Evolutionary conservation across 2,113 vertebrate species (phyloP).

Genomic region (Choloepus hoffmanni): DNA sequence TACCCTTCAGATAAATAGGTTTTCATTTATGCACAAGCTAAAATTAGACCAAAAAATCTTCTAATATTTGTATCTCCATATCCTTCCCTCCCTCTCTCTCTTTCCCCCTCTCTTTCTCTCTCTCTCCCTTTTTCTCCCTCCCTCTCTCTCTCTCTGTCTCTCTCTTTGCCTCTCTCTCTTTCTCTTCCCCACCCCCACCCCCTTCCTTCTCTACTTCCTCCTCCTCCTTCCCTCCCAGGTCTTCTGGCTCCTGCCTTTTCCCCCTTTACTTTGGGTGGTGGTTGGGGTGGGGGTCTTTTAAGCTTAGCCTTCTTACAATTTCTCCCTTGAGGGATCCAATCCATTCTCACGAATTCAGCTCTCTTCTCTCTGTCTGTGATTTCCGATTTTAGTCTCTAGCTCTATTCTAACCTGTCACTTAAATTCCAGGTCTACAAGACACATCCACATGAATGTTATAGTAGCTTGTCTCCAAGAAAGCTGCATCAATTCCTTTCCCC

Average conservation of each 20-base stretch:
- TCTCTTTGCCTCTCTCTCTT: no score
- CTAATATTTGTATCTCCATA: not conserved
- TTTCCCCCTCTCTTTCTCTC: no score
- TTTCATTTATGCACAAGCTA: not conserved
- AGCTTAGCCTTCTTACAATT: not conserved
- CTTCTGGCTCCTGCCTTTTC: not conserved
- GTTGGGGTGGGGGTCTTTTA: not conserved
- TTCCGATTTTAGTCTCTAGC: not conserved
- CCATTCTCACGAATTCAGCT: not conserved
- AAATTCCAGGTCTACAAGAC: not conserved
- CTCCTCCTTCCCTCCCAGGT: no score
- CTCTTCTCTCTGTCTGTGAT: not conserved
- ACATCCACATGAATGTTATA: not conserved
- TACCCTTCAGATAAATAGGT: not conserved
- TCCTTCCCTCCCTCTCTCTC: no score
- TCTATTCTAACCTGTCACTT: not conserved
- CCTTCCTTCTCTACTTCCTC: no score
- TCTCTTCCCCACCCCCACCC: no score
- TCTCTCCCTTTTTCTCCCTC: no score
- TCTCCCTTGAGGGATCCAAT: not conserved
- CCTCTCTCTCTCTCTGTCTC: no score
- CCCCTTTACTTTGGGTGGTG: not conserved
- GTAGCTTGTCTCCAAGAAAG: not conserved
- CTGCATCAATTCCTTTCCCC: not conserved
- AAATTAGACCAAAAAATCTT: not conserved